These are phyloP conservation scores for Hydrolagus affinis DNA, from an alignment of 2,113 vertebrate species.

Conservation along the genomic window DNA sequence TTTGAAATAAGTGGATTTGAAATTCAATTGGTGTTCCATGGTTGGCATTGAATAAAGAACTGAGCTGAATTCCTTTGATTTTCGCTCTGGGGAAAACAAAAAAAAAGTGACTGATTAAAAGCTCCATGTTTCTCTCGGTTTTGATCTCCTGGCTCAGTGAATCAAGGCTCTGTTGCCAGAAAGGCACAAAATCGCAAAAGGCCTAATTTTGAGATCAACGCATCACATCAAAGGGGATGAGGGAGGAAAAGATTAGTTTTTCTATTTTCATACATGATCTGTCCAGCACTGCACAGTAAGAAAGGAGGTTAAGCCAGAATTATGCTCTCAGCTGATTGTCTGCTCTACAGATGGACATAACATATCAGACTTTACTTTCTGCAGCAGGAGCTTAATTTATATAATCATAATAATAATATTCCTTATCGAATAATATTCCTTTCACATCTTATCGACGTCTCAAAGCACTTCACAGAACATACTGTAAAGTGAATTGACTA, in stretches of 20 bases:
- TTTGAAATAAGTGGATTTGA: neutral
- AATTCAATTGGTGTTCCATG: neutral
- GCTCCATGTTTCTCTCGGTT: no score
- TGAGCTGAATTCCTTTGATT: neutral
- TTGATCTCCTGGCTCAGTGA: neutral
- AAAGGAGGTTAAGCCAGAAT: neutral
- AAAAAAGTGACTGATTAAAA: slow-evolving; percentile 2
- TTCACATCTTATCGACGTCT: no score
- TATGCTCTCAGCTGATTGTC: neutral
- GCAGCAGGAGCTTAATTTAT: no score
- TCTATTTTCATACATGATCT: neutral
- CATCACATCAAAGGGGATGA: neutral
- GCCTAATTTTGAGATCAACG: neutral
- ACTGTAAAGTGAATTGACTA: no score
- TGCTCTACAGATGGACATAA: no score
- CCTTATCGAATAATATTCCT: no score
- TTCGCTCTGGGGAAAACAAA: neutral
- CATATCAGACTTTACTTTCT: no score
- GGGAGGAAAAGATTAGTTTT: neutral
- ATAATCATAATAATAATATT: no score
- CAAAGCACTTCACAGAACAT: no score
- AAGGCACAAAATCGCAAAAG: neutral
- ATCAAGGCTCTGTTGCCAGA: neutral
- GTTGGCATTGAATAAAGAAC: neutral
- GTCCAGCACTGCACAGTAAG: neutral